Percentiles rank a stretch among this genome's conserved stretches.
Evolutionary conservation across 2,888 invertebrate species (phyloP).

Genomic region (Tachystola acroxantha): DNA sequence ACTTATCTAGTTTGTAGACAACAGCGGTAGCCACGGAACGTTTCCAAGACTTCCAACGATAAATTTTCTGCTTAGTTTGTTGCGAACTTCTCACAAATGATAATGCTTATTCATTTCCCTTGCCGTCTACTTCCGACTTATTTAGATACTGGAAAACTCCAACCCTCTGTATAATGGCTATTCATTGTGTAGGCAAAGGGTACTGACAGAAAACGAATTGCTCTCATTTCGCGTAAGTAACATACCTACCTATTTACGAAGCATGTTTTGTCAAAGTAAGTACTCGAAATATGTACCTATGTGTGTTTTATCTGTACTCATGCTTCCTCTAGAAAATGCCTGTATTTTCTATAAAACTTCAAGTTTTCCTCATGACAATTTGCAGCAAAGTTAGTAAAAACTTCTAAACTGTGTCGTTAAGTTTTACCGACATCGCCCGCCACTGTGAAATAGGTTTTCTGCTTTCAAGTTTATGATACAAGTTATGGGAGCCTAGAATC

Average conservation of each 20-base stretch:
- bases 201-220: constrained; percentile 27
- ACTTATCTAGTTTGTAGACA: background rate
- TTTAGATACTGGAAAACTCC: constrained; percentile 15
- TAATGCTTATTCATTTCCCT: constrained; percentile 30
- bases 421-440: constrained; percentile 11
- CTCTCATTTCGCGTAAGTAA: constrained; percentile 17
- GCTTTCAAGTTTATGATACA: constrained; percentile 13
- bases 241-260: constrained; percentile 1
- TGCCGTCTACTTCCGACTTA: constrained; percentile 9
- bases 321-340: too few relatives aligned
- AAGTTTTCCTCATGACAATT: background rate
- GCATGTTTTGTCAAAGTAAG: constrained; percentile 1
- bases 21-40: background rate
- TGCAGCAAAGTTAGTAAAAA: constrained; percentile 11
- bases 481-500: constrained; percentile 16
- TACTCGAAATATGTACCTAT: too few relatives aligned
- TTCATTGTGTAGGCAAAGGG: constrained; percentile 22
- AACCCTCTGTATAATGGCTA: constrained; percentile 19
- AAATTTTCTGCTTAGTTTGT: constrained; percentile 28
- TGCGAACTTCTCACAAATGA: constrained; percentile 26
- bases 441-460: constrained; percentile 9
- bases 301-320: too few relatives aligned
- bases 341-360: too few relatives aligned
- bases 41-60: constrained; percentile 13
- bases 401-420: constrained; percentile 23